Conservation (phyloP, 2,113 vertebrate species). For the Laterallus jamaicensis region DNA sequence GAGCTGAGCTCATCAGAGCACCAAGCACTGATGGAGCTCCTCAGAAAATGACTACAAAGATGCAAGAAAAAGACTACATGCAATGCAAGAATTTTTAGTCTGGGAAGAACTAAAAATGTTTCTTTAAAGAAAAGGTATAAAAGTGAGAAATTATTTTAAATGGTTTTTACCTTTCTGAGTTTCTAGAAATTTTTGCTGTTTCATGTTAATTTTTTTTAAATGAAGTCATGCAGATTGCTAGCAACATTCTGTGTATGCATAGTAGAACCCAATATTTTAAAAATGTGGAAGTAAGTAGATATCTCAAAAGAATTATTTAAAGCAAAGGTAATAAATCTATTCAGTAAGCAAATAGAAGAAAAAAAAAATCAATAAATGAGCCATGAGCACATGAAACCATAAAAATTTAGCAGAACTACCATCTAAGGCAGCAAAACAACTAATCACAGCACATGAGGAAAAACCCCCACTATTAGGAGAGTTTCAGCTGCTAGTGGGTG, state of each 20-base stretch:
- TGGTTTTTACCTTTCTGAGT: background rate
- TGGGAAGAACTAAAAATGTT: background rate
- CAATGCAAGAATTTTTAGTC: background rate
- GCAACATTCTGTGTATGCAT: background rate
- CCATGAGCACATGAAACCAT: conserved; percentile 2
- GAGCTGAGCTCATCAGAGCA: background rate
- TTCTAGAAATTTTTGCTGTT: background rate
- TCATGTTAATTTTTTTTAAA: background rate
- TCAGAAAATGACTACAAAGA: background rate
- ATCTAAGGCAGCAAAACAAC: conserved; percentile 19
- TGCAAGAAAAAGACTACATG: background rate
- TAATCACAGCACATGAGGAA: background rate
- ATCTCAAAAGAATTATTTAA: conserved; percentile 43
- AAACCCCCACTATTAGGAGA: background rate
- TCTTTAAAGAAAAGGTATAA: background rate
- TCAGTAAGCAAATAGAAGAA: conserved; percentile 46
- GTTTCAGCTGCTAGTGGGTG: background rate
- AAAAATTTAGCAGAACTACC: conserved; percentile 36
- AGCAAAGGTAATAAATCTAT: conserved; percentile 45
- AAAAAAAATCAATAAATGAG: conserved; percentile 56
- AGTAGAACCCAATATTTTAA: background rate
- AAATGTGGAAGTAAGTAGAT: background rate
- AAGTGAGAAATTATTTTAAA: background rate
- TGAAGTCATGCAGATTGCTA: background rate
- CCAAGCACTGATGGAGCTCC: background rate